Percentiles rank a stretch among this genome's conserved stretches.
Evolutionary conservation across 2,113 vertebrate genomes (phyloP).

Genomic region (Amphiprion percula): DNA sequence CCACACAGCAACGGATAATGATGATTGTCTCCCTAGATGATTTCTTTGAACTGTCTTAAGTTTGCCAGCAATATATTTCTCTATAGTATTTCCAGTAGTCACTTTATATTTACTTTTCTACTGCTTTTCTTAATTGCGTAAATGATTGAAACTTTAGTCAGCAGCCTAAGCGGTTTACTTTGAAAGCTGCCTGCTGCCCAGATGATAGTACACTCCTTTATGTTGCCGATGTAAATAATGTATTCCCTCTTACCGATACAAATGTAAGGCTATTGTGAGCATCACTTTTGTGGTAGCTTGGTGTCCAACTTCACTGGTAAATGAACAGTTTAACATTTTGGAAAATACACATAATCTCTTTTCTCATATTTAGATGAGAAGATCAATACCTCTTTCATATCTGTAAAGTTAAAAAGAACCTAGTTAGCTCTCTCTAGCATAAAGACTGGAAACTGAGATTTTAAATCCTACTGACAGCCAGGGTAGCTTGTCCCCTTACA

Average conservation of each 20-base stretch:
- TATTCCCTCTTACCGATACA: slow-evolving; percentile 25
- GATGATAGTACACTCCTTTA: background rate
- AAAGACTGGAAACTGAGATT: too few species aligned
- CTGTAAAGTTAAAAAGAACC: background rate
- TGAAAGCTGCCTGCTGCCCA: background rate
- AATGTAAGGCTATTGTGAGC: slow-evolving; percentile 17
- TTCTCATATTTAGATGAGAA: background rate
- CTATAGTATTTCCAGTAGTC: background rate
- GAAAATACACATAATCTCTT: background rate
- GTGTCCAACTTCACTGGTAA: background rate
- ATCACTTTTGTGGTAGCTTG: slow-evolving; percentile 1
- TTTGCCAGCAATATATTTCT: slow-evolving; percentile 43
- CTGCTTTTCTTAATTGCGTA: background rate
- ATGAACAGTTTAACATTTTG: background rate
- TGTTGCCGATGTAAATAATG: slow-evolving; percentile 54
- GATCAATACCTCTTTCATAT: background rate
- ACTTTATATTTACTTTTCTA: background rate
- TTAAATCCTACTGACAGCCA: too few species aligned
- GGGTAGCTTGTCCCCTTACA: too few species aligned
- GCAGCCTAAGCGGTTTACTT: too few species aligned
- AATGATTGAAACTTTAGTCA: background rate
- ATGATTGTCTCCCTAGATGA: slow-evolving; percentile 24
- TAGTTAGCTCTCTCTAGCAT: too few species aligned
- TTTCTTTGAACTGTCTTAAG: slow-evolving; percentile 40
- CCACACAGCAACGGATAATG: slow-evolving; percentile 32